phyloP scores from a whole-genome alignment of 1,140 invertebrate species.

The Amyelois transitella region DNA sequence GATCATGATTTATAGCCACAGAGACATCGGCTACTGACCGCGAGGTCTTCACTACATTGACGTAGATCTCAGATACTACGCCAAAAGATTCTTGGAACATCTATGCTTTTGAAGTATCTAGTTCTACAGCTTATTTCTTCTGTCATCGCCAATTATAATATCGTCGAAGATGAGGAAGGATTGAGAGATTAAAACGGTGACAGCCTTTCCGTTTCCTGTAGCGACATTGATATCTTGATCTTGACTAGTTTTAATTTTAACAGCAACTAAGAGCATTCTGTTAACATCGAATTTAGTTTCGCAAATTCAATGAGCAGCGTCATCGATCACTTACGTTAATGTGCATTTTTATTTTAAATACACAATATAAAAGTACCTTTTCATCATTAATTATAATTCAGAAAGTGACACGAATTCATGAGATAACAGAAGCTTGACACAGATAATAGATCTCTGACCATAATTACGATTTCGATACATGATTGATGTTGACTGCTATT shows the following conservation, averaged over 20 bases:
- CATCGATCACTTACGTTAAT: neutral
- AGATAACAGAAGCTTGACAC: neutral
- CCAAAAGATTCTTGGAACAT: constrained; percentile 8
- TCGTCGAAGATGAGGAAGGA: neutral
- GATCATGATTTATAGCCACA: constrained; percentile 9
- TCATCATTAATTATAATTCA: neutral
- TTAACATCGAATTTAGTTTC: neutral
- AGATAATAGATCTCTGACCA: neutral
- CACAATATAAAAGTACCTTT: neutral
- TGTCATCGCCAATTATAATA: neutral
- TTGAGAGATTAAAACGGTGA: constrained; percentile 1
- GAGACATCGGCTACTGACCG: constrained; percentile 3
- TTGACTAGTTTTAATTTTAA: neutral
- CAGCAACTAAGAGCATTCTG: neutral
- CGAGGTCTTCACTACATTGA: constrained; percentile 4
- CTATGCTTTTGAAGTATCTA: neutral
- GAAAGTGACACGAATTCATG: neutral
- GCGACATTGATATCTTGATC: neutral
- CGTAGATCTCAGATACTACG: constrained; percentile 4
- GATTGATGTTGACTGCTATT: neutral
- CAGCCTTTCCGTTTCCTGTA: constrained; percentile 7
- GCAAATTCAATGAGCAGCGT: neutral
- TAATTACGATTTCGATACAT: constrained; percentile 1
- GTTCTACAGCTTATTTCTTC: neutral
- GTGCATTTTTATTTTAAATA: neutral